Evolutionary conservation across 2,888 invertebrate genomes (phyloP).

Genomic region (Lacanobia oleracea): DNA sequence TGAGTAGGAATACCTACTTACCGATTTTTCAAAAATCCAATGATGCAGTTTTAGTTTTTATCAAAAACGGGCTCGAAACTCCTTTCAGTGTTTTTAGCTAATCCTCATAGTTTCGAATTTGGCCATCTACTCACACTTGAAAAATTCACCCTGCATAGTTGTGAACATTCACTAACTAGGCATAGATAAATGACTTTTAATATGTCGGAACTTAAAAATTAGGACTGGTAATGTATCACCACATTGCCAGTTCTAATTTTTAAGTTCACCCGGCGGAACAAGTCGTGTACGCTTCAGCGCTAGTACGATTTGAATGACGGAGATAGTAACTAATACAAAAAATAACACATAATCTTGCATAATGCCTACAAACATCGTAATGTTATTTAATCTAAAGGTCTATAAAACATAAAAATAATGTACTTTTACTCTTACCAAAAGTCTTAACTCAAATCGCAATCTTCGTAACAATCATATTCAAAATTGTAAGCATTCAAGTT

Average conservation of each 20-base stretch:
- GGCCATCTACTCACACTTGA: too few species aligned
- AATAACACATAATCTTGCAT: slow-evolving; percentile 10
- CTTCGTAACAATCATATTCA: slow-evolving; percentile 30
- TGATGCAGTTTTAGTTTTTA: too few species aligned
- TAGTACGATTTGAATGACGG: background rate
- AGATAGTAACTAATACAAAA: slow-evolving; percentile 17
- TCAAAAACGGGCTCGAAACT: too few species aligned
- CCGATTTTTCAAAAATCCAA: too few species aligned
- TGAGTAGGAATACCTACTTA: too few species aligned
- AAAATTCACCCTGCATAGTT: background rate
- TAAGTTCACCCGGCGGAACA: slow-evolving; percentile 8
- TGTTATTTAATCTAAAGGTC: slow-evolving; percentile 28
- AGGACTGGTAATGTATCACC: too few species aligned
- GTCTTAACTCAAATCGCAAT: slow-evolving; percentile 43
- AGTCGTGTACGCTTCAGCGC: background rate
- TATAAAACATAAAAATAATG: slow-evolving; percentile 52
- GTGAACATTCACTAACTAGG: background rate
- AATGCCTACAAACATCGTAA: slow-evolving; percentile 12
- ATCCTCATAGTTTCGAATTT: too few species aligned
- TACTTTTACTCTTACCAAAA: slow-evolving; percentile 52
- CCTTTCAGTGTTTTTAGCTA: too few species aligned
- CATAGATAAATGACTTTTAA: background rate
- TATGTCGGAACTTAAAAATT: background rate
- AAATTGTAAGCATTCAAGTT: slow-evolving; percentile 53
- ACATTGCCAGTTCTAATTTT: background rate